Base-by-base conservation (phyloP, 1,140 invertebrate genomes). In the Zaprionus africanus region DNA sequence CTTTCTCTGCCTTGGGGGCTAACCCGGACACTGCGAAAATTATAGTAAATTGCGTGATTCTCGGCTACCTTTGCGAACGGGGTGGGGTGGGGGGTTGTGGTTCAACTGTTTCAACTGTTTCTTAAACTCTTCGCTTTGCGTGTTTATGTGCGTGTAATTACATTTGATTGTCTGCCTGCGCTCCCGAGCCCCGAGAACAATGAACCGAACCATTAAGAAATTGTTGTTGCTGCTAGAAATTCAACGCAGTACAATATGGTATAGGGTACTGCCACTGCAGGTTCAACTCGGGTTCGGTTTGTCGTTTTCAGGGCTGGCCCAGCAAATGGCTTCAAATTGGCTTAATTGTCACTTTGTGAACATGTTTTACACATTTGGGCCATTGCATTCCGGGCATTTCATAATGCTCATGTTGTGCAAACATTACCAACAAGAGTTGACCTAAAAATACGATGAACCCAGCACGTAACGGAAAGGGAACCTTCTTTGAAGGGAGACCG, bases 111-210 rank as follows among this genome's bases (percentile, higher is more conserved):
- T 67, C 78, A 88, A 78, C 67, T 83, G 77, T 75, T 66, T 56
- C 53, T 63, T 36, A 58, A 64, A 72, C 78, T 76, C 65, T 77
- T 26, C 79, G 78, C 57, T 74, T 79, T 81, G 84, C 83, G 83
- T 87, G 83, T 88, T 88, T 90, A 88, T 88, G 85, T 90, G 85
- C 84, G 84, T 88, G 84, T 88, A 88, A 88, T 88, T 88, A 88
- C 84, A 72, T 88, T 90, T 88, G 84, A 88, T 87, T 87, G 83
- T 87, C 83, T 87, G 80, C 83, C 72, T 79, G 79, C 46, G 79
- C 46, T 65, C n/a, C 36, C 6, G 56, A 51, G 43, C 54, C 75
- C 63, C 67, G 54, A 76, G 49, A 66, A 81, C 80, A 79, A 77
- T 82, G 85, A 82, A 76, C 49, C 53, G 31, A 57, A 36, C 62